Percentiles rank a stretch among this genome's conserved stretches.
Conservation (phyloP, 2,888 invertebrate species). For the Gisinianus flammeolus region DNA sequence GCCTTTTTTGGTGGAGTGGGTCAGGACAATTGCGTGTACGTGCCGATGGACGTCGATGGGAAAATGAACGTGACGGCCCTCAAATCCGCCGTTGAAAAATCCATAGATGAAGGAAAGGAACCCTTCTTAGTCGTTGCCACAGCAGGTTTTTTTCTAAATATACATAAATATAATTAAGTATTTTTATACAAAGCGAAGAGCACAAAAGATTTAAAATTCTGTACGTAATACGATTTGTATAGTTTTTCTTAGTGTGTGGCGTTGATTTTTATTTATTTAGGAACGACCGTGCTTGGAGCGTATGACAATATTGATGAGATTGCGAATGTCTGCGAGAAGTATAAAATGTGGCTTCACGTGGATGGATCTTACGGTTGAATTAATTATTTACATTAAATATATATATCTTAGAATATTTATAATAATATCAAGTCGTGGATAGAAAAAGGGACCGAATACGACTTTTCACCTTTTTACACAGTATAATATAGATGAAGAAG, state of each 20-base stretch:
- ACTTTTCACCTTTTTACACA: too few relatives aligned
- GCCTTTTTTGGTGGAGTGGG: not conserved
- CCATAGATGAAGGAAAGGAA: not conserved
- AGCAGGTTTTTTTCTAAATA: not conserved
- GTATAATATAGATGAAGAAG: not conserved
- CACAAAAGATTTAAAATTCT: not conserved
- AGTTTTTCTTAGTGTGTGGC: not conserved
- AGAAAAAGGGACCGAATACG: too few relatives aligned
- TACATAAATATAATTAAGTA: not conserved
- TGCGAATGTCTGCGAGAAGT: slow-evolving; percentile 77
- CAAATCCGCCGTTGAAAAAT: not conserved
- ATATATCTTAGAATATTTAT: slow-evolving; percentile 67
- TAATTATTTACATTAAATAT: slow-evolving; percentile 71
- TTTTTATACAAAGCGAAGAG: not conserved
- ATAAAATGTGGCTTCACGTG: slow-evolving; percentile 64
- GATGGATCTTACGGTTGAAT: not conserved
- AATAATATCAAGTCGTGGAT: too few relatives aligned
- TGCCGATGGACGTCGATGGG: not conserved
- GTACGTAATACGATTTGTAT: not conserved
- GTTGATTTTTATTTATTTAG: slow-evolving; percentile 60
- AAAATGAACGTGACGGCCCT: not conserved
- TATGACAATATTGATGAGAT: slow-evolving; percentile 82
- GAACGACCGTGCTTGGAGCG: slow-evolving; percentile 87
- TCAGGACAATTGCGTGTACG: not conserved
- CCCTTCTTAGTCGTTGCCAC: slow-evolving; percentile 11